phyloP scores from a whole-genome alignment of 2,888 invertebrate species.

The Synergus itoensis region DNA sequence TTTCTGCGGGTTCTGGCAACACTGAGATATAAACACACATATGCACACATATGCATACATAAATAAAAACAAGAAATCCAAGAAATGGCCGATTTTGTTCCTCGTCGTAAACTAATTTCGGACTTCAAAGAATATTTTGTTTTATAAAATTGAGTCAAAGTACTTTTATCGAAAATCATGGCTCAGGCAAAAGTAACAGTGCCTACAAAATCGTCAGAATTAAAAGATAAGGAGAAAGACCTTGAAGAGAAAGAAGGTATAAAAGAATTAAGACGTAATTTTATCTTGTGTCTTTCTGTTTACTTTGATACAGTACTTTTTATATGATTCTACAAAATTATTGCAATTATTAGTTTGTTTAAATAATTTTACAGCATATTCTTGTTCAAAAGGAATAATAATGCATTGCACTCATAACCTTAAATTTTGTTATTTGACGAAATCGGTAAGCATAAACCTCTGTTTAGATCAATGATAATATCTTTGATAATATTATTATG shows the following conservation, averaged over 20 bases:
- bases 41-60: not conserved
- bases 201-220: constrained; percentile 54
- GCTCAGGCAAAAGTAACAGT: constrained; percentile 64
- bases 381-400: not conserved
- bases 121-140: not conserved
- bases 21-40: too few species aligned
- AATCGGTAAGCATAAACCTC: too few species aligned
- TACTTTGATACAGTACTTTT: not conserved
- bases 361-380: not conserved
- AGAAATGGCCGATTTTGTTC: not conserved
- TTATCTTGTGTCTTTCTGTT: not conserved
- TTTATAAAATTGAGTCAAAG: not conserved
- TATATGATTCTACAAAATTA: constrained; percentile 13
- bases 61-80: constrained; percentile 32
- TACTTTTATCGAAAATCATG: constrained; percentile 52
- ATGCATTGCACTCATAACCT: not conserved
- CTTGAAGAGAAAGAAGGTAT: constrained; percentile 68
- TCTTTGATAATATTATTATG: not conserved
- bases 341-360: not conserved
- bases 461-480: too few species aligned
- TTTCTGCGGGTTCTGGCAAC: too few species aligned
- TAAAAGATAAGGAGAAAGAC: constrained; percentile 63
- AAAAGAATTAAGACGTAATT: not conserved
- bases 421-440: not conserved
- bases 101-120: not conserved